These are phyloP conservation scores for Coptodon rendalli DNA, from an alignment of 2,113 vertebrate species.

Conservation along the genomic window DNA sequence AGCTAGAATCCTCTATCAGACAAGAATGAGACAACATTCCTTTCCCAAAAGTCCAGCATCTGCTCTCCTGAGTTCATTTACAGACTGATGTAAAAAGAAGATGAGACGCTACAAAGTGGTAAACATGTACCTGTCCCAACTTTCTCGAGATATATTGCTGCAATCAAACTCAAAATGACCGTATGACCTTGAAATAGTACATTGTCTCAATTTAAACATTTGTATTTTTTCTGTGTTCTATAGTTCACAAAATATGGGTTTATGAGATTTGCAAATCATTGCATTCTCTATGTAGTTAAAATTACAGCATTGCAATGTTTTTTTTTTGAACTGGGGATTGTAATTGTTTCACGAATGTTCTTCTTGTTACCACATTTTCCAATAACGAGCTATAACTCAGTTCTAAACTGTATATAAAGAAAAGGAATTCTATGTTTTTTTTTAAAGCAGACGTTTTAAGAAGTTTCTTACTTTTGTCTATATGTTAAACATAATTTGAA, in stretches of 20 bases:
- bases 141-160: not conserved
- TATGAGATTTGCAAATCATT: not conserved
- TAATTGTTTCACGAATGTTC: not conserved
- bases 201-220: not conserved
- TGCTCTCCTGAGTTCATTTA: not conserved
- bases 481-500: not conserved
- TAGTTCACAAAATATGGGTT: not conserved
- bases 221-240: not conserved
- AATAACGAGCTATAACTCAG: not conserved
- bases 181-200: not conserved
- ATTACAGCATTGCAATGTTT: not conserved
- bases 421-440: rapidly evolving
- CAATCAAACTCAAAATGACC: not conserved
- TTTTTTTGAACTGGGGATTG: not conserved
- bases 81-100: rapidly evolving
- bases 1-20: not conserved
- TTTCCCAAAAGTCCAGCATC: not conserved
- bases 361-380: not conserved
- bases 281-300: not conserved
- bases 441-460: not conserved
- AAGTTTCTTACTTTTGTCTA: not conserved
- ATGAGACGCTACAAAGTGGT: rapidly evolving
- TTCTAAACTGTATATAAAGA: not conserved
- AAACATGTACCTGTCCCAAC: not conserved
- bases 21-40: not conserved